Evolutionary conservation across 1,140 invertebrate species (phyloP), one percentile per base, ranked within the genome.

Genomic region (Drosophila kikkawai): DNA sequence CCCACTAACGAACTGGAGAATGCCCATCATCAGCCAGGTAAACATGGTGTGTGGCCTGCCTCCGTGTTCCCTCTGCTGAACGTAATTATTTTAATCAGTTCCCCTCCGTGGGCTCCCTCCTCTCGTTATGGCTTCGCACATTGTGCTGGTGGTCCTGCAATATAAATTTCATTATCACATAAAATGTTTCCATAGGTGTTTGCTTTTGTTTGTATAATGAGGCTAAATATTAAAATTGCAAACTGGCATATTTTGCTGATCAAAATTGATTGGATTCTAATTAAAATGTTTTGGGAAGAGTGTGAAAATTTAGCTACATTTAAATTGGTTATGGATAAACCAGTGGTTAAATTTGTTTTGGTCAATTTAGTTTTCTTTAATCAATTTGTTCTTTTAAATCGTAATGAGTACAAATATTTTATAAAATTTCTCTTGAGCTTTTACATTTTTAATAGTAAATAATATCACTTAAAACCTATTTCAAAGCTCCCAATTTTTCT

Each of bases 11-110:
- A 79, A 45, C 8, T 80, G 76, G 8, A 86, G 59, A 8, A 80
- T 36, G 15, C 50, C 55, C 55, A 71, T 47, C 53, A 80, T 45
- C 47, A 87, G 71, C 80, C 80, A 87, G 80, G 70, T 74, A 15
- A 65, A 67, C 64, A 78, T 78, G 11, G 22, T 78, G 50, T 6
- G 26, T 1, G 8, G 34, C 39, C 13, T 8, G 34, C 39, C 13
- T 36, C 12, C 59, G 11, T 12, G 22, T n/a, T 13, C 6, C 3
- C 34, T 51, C 51, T 51, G 29, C 5, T 3, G 44, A 45, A 44
- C 47, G 17, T 37, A 61, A 78, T 69, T 78, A 78, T 56, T 68
- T 69, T 78, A 59, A 73, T 73, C 45, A 51, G 55, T 48, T 69
- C 7, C 9, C 13, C 19, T 6, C 34, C 11, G 50, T 17, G 39